Evolutionary conservation across 2,113 vertebrate genomes (phyloP), one percentile per base, ranked within the genome.

Genomic region (Lophius piscatorius): DNA sequence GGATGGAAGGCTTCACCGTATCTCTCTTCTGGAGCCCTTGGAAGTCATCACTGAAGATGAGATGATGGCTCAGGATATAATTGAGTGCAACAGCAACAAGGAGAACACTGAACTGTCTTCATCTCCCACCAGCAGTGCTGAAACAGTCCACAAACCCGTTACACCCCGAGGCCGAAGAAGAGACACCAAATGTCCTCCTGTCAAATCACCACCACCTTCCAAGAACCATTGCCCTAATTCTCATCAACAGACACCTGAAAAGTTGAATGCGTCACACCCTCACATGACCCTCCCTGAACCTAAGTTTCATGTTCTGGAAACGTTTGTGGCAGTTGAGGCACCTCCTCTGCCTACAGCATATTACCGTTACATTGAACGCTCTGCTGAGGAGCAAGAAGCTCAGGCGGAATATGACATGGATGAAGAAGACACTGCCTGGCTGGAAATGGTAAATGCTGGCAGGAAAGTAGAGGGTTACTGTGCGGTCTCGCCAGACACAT

Each of bases 361-460:
- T 76, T 98, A 98, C 65, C 92, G 95, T 26, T 98, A 95, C 76
- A 94, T 97, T 0, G 96, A 99, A 47, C 94, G 93, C 47, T 91
- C 91, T 1, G 74, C 89, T 0, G 96, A 98, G 70, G 97, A 99
- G 54, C 86, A 92, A 0, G 95, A 97, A 5, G 81, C 82, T 0
- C 93, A 94, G 56, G 94, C 95, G 0, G 96, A 98, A 47, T 99
- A 99, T 21, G 97, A 99, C 90, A 96, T 99, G 95, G 97, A 99
- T 6, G 97, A 98, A 82, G 95, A 97, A 71, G 97, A 99, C 79
- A 59, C 93, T 1, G 94, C 93, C 0, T 99, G 97, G 97, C 86
- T 99, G 59, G 95, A 98, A 57, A 96, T 99, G 91, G 84, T 99
- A 39, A 99, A 99, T 0, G 89, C 93, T 45, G 93, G 93, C 60